Evolutionary conservation across 2,888 invertebrate genomes (phyloP), one percentile per base, ranked within the genome.

Genomic region (Drosophila formosana): DNA sequence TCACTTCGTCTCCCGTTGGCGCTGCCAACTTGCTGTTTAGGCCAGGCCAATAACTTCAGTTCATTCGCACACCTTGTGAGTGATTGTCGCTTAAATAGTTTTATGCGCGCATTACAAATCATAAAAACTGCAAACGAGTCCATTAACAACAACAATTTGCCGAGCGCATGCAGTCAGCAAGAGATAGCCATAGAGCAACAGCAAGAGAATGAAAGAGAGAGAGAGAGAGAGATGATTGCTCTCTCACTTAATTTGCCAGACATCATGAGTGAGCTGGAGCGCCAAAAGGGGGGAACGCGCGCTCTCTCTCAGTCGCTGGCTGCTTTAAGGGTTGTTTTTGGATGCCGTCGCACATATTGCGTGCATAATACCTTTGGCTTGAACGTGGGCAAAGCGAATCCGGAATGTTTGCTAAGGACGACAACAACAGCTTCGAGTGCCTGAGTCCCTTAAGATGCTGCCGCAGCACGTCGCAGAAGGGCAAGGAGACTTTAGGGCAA

Each of bases 41-140:
- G 37, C 60, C 60, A 37, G 47, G 56, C 23, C 49, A 66, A 61
- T 45, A 46, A 47, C 25, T 55, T 34, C 47, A 75, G 23, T 49
- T 57, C 32, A 37, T 30, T 46, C 49, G 13, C 49, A 56, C 46
- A 63, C 53, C 34, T 32, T 13, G 30, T 34, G 7, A 37, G 39
- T 41, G 63, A 65, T 67, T 64, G 13, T 11, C 49, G 13, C 18
- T 30, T 65, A 63, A 69, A 69, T 74, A 65, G 72, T 74, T 85
- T 80, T 64, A 75, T 66, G 64, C 13, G 49, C 30, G 56, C 72
- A 85, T 82, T 82, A 66, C 75, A 66, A 74, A 69, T 57, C 75
- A 75, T 85, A 69, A 32, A 58, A 69, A 68, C 51, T 68, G 43
- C 53, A 72, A 55, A 75, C 62, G 67, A 66, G 51, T 52, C 50